phyloP scores from a whole-genome alignment of 2,888 invertebrate genomes.

The Drosophila incognita region DNA sequence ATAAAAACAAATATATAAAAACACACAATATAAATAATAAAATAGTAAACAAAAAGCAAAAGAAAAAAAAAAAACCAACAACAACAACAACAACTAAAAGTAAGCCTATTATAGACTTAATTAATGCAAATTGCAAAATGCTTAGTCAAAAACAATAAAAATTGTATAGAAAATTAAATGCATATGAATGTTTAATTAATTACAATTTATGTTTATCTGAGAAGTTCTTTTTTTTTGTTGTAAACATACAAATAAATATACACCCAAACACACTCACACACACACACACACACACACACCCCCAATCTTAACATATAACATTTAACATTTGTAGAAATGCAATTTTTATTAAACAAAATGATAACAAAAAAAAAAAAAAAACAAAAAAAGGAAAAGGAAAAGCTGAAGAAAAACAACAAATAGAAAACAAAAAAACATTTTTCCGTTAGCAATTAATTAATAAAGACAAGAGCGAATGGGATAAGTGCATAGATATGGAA shows the following conservation, averaged over 20 bases:
- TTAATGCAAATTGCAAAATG: conserved; percentile 76
- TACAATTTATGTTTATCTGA: conserved; percentile 66
- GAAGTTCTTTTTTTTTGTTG: conserved; percentile 56
- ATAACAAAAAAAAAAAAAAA: conserved; percentile 18
- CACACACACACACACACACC: conserved; percentile 23
- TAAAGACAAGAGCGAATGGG: conserved; percentile 31
- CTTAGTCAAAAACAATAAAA: conserved; percentile 75
- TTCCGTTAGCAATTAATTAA: conserved; percentile 54
- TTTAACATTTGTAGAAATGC: conserved; percentile 57
- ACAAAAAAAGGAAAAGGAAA: conserved; percentile 6
- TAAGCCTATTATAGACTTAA: conserved; percentile 80
- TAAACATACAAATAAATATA: conserved; percentile 38
- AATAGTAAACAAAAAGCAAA: conserved; percentile 28
- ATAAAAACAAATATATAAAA: conserved; percentile 29
- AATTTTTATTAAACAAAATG: conserved; percentile 57
- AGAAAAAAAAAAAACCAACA: conserved; percentile 13
- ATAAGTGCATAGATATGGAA: conserved; percentile 29
- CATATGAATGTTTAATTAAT: conserved; percentile 76
- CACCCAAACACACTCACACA: conserved; percentile 4
- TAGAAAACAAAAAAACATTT: conserved; percentile 10
- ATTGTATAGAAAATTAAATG: conserved; percentile 77
- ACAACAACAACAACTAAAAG: conserved; percentile 42
- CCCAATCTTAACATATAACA: conserved; percentile 52
- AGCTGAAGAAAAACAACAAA: not conserved
- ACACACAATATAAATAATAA: conserved; percentile 26